Evolutionary conservation across 2,888 invertebrate genomes (phyloP).

Genomic region (Spicauda simplicius): DNA sequence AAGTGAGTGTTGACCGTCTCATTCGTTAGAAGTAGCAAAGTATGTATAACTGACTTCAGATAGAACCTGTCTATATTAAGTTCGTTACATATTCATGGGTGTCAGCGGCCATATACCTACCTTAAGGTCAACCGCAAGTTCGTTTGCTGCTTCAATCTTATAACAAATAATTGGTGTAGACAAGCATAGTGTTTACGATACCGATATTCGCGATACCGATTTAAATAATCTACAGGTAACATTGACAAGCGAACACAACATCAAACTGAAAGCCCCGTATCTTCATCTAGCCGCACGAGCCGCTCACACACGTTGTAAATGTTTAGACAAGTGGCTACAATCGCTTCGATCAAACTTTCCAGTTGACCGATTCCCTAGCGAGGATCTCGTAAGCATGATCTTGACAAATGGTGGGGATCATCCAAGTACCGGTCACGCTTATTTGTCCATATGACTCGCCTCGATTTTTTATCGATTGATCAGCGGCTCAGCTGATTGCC

Average conservation of each 20-base stretch:
- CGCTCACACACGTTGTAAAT: slow-evolving; percentile 24
- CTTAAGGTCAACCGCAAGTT: no score
- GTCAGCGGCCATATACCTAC: no score
- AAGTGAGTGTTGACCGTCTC: no score
- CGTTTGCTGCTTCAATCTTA: no score
- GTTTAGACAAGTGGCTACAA: slow-evolving; percentile 33
- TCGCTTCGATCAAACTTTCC: slow-evolving; percentile 25
- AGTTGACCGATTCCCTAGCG: slow-evolving; percentile 35
- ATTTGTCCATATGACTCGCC: slow-evolving; percentile 69
- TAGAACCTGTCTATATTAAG: no score
- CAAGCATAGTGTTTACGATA: no score
- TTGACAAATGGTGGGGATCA: slow-evolving; percentile 82
- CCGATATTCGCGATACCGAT: no score
- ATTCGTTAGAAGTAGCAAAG: no score
- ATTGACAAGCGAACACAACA: neutral
- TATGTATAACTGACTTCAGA: no score
- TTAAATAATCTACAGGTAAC: neutral
- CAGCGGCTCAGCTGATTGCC: slow-evolving; percentile 81
- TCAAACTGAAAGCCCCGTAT: slow-evolving; percentile 3
- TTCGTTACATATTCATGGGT: no score
- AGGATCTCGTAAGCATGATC: slow-evolving; percentile 60
- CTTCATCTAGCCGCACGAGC: slow-evolving; percentile 23
- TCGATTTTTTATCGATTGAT: slow-evolving; percentile 83
- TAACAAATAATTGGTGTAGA: no score
- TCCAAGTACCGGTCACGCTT: slow-evolving; percentile 66